Conservation (phyloP, 2,797 vertebrate genomes). For the Orestias chungarensis region DNA sequence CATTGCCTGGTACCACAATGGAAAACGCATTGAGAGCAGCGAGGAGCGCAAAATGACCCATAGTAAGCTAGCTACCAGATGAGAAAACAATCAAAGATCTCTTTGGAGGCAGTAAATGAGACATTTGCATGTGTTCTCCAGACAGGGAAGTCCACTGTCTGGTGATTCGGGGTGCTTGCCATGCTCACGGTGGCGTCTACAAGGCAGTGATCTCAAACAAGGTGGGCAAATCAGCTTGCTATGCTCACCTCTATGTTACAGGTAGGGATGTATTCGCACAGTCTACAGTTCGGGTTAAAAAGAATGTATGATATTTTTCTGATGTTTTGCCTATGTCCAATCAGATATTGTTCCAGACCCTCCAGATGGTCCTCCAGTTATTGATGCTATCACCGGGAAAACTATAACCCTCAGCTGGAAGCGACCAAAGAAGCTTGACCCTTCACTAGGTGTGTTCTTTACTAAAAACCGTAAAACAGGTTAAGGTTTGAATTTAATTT, state of each 20-base stretch:
- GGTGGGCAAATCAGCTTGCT: conserved; percentile 94
- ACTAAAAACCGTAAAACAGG: neutral
- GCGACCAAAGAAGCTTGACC: conserved; percentile 87
- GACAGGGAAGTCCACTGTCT: conserved; percentile 94
- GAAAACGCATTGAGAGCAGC: conserved; percentile 88
- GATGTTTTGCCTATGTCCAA: neutral
- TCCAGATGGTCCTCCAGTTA: conserved; percentile 86
- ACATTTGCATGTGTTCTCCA: conserved; percentile 69
- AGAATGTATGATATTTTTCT: neutral
- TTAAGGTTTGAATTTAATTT: neutral
- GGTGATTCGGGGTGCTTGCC: conserved; percentile 85
- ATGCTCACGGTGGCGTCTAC: conserved; percentile 91
- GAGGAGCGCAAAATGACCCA: conserved; percentile 93
- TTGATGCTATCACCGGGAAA: conserved; percentile 88
- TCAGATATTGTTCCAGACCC: conserved; percentile 92
- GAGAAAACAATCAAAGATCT: neutral
- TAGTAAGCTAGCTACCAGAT: conserved; percentile 76
- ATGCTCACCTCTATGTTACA: conserved; percentile 93
- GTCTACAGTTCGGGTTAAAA: neutral
- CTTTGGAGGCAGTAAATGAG: neutral
- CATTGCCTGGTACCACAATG: conserved; percentile 96
- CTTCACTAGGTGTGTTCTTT: conserved; percentile 82
- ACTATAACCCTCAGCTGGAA: conserved; percentile 90
- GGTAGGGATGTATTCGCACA: conserved; percentile 72
- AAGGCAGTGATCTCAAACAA: conserved; percentile 96